These are phyloP conservation scores for Ardeotis arabs DNA, from an alignment of 2,113 vertebrate species.

Conservation along the genomic window DNA sequence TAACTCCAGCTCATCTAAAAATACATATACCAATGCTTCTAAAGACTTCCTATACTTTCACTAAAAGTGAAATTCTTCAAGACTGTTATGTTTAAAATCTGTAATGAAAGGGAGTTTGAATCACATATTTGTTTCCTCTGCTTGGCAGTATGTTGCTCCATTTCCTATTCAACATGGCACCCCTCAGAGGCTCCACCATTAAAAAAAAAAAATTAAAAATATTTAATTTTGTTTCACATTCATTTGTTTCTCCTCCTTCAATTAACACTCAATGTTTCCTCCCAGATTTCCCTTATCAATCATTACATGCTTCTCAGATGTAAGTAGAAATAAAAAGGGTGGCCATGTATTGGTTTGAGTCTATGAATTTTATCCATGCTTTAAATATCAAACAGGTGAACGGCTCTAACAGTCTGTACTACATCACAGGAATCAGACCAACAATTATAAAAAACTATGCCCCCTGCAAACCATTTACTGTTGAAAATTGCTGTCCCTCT, in stretches of 20 bases:
- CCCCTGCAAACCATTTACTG: not conserved
- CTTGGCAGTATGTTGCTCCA: constrained; percentile 29
- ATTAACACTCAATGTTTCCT: not conserved
- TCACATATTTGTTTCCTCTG: constrained; percentile 3
- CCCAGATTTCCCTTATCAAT: not conserved
- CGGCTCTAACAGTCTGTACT: not conserved
- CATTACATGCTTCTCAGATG: not conserved
- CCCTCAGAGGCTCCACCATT: not conserved
- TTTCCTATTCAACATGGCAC: constrained; percentile 56
- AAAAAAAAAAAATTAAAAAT: not conserved
- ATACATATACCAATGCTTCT: not conserved
- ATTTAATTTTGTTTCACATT: not conserved
- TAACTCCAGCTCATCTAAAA: not conserved
- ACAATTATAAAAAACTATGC: not conserved
- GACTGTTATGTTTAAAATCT: not conserved
- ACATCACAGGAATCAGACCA: not conserved
- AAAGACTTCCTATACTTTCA: constrained; percentile 41
- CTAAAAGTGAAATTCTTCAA: constrained; percentile 39
- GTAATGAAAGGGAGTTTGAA: not conserved
- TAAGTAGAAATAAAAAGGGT: not conserved
- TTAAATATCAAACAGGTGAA: constrained; percentile 43
- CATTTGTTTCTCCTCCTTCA: not conserved
- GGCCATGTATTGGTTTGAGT: not conserved
- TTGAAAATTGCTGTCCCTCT: constrained; percentile 10
- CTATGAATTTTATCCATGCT: not conserved